Conservation (phyloP, 1,140 invertebrate species). For the Ips nitidus region DNA sequence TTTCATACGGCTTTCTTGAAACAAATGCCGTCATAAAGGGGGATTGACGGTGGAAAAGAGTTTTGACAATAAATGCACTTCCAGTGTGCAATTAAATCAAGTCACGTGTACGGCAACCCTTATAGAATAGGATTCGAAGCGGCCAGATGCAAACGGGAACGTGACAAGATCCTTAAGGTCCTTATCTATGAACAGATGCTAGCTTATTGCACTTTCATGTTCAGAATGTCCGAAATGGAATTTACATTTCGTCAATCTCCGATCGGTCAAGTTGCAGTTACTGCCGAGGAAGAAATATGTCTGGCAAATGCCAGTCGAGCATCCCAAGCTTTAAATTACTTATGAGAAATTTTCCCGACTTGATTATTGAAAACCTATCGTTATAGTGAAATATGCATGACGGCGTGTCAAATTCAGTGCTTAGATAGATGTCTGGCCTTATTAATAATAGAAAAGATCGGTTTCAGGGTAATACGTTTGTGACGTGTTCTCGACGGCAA, state of each 20-base stretch:
- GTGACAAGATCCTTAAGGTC: slow-evolving; percentile 1
- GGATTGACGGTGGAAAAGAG: no score
- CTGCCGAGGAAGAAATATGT: no score
- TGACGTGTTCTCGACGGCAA: slow-evolving; percentile 3
- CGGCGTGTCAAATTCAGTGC: background rate
- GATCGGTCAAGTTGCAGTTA: no score
- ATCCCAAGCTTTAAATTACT: no score
- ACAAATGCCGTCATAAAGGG: no score
- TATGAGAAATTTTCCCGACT: no score
- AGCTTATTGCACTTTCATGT: slow-evolving; percentile 2
- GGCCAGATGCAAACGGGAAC: slow-evolving; percentile 3
- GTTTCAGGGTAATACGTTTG: slow-evolving; percentile 10
- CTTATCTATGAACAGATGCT: slow-evolving; percentile 1
- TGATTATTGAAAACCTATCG: no score
- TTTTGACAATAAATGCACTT: no score
- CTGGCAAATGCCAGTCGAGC: no score
- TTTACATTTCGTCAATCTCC: no score
- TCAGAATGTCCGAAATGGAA: background rate
- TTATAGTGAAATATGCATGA: no score
- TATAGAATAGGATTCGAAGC: slow-evolving; percentile 6
- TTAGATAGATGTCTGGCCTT: background rate
- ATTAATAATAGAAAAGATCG: slow-evolving; percentile 1
- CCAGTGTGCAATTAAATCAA: background rate
- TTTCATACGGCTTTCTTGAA: no score
- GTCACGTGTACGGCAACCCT: background rate